phyloP scores from a whole-genome alignment of 2,797 vertebrate genomes.

The Natrix natrix region DNA sequence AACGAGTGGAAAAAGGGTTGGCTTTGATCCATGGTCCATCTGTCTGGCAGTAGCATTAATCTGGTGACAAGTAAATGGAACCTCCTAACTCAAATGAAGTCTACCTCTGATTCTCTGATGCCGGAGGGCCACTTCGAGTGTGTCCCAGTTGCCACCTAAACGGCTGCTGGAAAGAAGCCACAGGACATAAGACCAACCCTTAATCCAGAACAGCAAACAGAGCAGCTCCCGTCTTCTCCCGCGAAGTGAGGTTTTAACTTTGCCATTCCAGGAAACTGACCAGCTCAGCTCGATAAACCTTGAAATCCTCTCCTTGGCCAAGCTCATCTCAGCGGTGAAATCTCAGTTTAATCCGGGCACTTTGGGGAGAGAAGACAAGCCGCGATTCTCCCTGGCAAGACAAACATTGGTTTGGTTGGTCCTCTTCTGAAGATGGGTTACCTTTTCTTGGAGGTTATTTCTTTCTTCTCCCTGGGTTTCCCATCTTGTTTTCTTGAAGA shows the following conservation, averaged over 20 bases:
- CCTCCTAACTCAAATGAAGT: neutral
- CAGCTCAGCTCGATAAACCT: neutral
- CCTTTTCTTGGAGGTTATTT: neutral
- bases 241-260: neutral
- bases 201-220: neutral
- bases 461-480: neutral
- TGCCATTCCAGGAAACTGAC: neutral
- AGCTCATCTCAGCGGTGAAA: neutral
- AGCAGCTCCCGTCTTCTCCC: neutral
- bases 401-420: neutral
- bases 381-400: neutral
- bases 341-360: accelerated
- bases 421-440: no score
- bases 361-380: neutral
- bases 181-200: neutral
- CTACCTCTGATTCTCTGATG: neutral
- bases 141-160: neutral
- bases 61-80: neutral
- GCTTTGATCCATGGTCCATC: neutral
- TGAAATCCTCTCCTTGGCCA: neutral
- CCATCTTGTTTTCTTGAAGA: no score
- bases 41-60: neutral
- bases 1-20: neutral
- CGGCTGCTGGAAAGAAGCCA: neutral
- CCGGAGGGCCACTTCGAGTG: neutral